Base-by-base conservation (phyloP, 64 coral and sea anemone genomes). In the Montipora capricornis region DNA sequence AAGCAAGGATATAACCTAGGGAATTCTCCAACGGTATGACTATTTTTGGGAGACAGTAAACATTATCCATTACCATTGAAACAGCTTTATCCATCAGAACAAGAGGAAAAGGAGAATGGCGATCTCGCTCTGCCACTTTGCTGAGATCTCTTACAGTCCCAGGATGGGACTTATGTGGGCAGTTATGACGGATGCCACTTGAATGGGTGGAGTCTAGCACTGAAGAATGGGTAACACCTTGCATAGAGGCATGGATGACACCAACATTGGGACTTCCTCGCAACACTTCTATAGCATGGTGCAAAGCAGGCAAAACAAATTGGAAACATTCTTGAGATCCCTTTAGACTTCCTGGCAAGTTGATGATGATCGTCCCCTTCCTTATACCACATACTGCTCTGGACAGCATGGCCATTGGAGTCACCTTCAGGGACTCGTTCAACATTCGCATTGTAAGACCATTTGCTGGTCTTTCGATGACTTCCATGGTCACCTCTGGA, bases 271-370 rank as follows among this genome's bases (percentile, higher is more conserved):
- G 83, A 12, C 81, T 78, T 11, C 52, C 75, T 7, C 49, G 74
- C 29, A 93, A 45, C 48, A 93, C 75, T 68, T 93, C 91, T 70
- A 78, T 78, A 37, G 97, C 97, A 96, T 99, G 97, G 9, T 95
- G 89, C 47, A 99, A 83, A 10, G 91, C 97, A 59, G 94, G 94
- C 49, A 77, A 20, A 60, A 99, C 68, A 68, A 99, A 99, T 71
- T 94, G 92, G 81, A 99, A 96, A 92, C 97, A 99, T 73, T 99
- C 97, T 88, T 98, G 97, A 13, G 97, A 99, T 52, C 88, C 97
- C 22, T 99, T 99, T 1, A 99, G 44, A 89, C 97, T 99, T 87
- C 97, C 97, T 86, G 97, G 97, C 20, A 99, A 91, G 73, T 99
- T 99, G 20, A 96, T 80, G 73, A 99, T 96, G 2, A 99, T 80